Percentiles rank a stretch among this genome's conserved stretches.
Evolutionary conservation across 2,888 invertebrate genomes (phyloP).

Genomic region (Adelognathus sp.): DNA sequence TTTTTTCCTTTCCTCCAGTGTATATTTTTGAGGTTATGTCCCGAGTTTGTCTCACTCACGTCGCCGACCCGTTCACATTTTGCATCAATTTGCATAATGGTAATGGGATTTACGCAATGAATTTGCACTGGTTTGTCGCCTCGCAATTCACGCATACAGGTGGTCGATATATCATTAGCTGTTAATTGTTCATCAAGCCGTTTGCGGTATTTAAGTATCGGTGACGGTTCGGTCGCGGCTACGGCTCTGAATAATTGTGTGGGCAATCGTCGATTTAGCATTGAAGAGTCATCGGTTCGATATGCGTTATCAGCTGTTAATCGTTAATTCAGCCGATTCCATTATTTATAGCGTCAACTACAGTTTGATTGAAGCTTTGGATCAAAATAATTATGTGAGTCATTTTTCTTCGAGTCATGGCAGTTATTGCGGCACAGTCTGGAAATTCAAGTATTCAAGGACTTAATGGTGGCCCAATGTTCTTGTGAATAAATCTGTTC

Average conservation of each 20-base stretch:
- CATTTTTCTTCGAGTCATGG: background rate
- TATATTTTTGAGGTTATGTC: conserved; percentile 36
- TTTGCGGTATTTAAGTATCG: background rate
- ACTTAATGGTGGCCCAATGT: no score
- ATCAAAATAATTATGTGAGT: background rate
- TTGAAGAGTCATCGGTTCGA: no score
- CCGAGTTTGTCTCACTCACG: background rate
- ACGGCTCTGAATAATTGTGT: background rate
- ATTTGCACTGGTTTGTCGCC: background rate
- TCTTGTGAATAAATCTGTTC: no score
- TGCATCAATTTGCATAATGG: background rate
- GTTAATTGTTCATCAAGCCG: background rate
- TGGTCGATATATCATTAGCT: background rate
- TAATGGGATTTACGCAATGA: background rate
- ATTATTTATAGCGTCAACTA: no score
- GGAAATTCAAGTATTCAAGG: no score
- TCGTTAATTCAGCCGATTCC: no score
- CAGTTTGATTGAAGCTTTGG: background rate
- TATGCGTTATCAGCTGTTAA: no score
- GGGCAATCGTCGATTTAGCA: no score
- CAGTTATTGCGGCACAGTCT: background rate
- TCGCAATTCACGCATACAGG: no score
- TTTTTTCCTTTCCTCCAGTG: background rate
- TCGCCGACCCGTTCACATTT: background rate
- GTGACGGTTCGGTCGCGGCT: background rate